phyloP scores from a whole-genome alignment of 1,140 invertebrate species.

The Drosophila willistoni region DNA sequence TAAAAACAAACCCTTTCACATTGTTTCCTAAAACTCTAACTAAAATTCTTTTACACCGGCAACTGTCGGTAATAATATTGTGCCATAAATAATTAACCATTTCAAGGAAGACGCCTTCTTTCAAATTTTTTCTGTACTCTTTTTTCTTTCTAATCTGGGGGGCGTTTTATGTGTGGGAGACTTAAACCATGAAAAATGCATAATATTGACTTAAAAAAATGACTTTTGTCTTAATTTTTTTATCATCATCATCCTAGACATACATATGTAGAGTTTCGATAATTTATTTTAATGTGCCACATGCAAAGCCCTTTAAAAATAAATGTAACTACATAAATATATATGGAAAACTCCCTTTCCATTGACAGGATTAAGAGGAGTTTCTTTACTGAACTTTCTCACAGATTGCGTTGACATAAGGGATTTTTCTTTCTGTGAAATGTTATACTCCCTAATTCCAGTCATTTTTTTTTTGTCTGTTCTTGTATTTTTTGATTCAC shows the following conservation, averaged over 20 bases:
- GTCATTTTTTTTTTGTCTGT: constrained; percentile 53
- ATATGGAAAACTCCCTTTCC: neutral
- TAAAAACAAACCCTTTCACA: too few species aligned
- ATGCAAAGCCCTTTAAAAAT: constrained; percentile 47
- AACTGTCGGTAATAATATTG: neutral
- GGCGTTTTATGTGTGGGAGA: neutral
- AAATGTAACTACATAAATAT: neutral
- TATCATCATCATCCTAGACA: constrained; percentile 56
- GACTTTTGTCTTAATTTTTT: constrained; percentile 26
- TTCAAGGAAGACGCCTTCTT: neutral
- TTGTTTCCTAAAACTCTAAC: neutral
- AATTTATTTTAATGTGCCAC: constrained; percentile 70
- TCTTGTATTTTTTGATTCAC: constrained; percentile 16
- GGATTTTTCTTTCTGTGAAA: constrained; percentile 40
- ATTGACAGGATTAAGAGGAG: constrained; percentile 51
- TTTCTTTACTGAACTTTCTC: constrained; percentile 60
- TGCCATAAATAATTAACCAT: neutral
- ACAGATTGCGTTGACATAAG: constrained; percentile 57
- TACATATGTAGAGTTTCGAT: constrained; percentile 53
- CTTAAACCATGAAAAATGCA: constrained; percentile 48
- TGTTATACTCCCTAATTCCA: constrained; percentile 61
- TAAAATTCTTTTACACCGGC: neutral
- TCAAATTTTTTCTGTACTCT: neutral
- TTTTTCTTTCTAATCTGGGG: neutral
- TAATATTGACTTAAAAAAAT: constrained; percentile 8